Percentiles rank a stretch among this genome's conserved stretches.
Conservation (phyloP, 92 coral and sea anemone species). For the Diadumene lineata region DNA sequence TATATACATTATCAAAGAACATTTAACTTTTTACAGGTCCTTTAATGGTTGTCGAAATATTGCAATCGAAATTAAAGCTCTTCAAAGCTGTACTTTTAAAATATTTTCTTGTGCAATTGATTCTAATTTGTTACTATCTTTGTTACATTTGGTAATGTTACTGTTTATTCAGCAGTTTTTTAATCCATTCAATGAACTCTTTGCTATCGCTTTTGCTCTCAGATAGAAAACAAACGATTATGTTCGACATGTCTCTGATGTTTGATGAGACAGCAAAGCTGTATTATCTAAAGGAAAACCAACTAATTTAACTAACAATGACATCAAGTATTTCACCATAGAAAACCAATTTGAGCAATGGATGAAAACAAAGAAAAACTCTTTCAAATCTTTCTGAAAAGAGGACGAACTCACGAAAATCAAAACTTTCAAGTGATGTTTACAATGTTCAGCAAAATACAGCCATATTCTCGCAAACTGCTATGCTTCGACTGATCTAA, state of each 20-base stretch:
- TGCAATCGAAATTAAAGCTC: too few species aligned
- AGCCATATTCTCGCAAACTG: too few species aligned
- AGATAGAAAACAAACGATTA: slow-evolving; percentile 3
- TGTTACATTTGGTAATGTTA: background rate
- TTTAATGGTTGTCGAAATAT: too few species aligned
- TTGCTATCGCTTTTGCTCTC: background rate
- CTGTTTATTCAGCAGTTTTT: slow-evolving; percentile 12
- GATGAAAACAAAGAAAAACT: background rate
- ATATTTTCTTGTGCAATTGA: background rate
- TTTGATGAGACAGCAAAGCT: slow-evolving; percentile 19
- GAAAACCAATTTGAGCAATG: background rate
- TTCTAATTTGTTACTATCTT: background rate
- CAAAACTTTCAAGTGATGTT: too few species aligned
- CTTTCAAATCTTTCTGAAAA: too few species aligned
- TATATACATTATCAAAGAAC: too few species aligned
- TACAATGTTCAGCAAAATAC: too few species aligned
- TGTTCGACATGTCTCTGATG: background rate
- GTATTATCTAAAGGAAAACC: background rate
- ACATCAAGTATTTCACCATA: background rate
- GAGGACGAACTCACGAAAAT: too few species aligned
- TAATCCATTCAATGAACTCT: background rate
- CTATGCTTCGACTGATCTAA: too few species aligned
- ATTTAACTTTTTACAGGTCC: too few species aligned
- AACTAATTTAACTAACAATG: background rate
- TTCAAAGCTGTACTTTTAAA: background rate